These are phyloP conservation scores for Symphodus melops DNA, from an alignment of 2,113 vertebrate genomes.

Conservation along the genomic window DNA sequence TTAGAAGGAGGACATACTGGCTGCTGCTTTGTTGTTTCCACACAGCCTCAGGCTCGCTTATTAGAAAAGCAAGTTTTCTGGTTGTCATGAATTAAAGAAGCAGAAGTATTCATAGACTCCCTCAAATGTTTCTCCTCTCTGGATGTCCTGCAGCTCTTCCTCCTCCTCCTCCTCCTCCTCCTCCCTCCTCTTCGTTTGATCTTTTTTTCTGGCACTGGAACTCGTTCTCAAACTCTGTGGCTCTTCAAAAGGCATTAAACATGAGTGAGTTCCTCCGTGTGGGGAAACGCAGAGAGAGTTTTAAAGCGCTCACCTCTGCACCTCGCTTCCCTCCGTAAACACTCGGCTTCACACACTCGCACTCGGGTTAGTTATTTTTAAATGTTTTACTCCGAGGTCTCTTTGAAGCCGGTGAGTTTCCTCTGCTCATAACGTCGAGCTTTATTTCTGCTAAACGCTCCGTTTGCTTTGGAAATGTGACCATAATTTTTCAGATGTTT, in stretches of 20 bases:
- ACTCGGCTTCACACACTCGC: conserved; percentile 25
- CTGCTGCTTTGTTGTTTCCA: too few species aligned
- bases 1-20: too few species aligned
- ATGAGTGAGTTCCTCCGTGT: conserved; percentile 66
- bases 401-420: conserved; percentile 5
- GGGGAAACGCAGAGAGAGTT: conserved; percentile 61
- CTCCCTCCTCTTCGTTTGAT: conserved; percentile 69
- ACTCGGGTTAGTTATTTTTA: neutral
- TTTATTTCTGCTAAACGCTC: conserved; percentile 12
- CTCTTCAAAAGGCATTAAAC: conserved; percentile 79
- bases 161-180: conserved; percentile 42
- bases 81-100: conserved; percentile 69
- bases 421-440: conserved; percentile 13
- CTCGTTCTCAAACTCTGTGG: conserved; percentile 56
- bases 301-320: conserved; percentile 52
- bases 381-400: conserved; percentile 7
- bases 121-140: conserved; percentile 68
- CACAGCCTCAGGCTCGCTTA: conserved; percentile 7
- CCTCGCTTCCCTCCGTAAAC: conserved; percentile 52
- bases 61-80: conserved; percentile 17
- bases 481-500: conserved; percentile 20
- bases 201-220: conserved; percentile 60
- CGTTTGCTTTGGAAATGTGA: conserved; percentile 48
- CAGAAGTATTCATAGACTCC: conserved; percentile 47
- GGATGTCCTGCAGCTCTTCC: conserved; percentile 76